Base-by-base conservation (phyloP, 1,140 invertebrate genomes). In the Araneus ventricosus region DNA sequence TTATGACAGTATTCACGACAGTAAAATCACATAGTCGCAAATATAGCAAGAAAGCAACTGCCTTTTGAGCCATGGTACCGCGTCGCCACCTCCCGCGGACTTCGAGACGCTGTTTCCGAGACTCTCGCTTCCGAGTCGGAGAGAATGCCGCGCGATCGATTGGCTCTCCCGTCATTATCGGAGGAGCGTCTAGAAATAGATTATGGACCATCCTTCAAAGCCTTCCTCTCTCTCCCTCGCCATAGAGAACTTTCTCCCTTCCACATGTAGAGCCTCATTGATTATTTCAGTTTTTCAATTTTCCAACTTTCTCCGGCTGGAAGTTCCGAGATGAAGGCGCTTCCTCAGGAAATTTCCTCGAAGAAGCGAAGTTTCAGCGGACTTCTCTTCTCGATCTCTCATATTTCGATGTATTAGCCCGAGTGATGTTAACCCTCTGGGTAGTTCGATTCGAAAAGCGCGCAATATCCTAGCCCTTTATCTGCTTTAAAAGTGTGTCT, bases 231-330 rank as follows among this genome's bases (percentile, higher is more conserved):
- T n/a, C 7, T 30, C 27, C 14, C n/a, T 6, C 63, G 8, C 63
- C 63, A 67, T 3, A n/a, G 24, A 61, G 63, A 67, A 67, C 63
- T 67, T 67, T 67, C 63, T 67, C 63, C 63, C 27, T 27, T 67
- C 63, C 63, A 30, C 63, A 30, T 67, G 63, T 67, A n/a, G 63
- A 67, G 63, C 14, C 45, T 67, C 63, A 67, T 67, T 67, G 63
- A 67, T 67, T 67, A n/a, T 27, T 63, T 67, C 63, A n/a, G 24
- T 67, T 67, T 67, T 67, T 67, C 63, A 67, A 67, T 67, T 67
- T 67, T 30, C 63, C 63, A 27, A 67, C 63, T 67, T 67, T n/a
- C 63, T 67, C n/a, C 4, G 63, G 6, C 27, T n/a, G 27, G 10
- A n/a, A 14, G n/a, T 67, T 27, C 63, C 63, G 63, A 67, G 27